Percentiles rank a stretch among this genome's conserved stretches.
These are phyloP conservation scores for Alexandromys fortis DNA, from an alignment of 2,113 vertebrate genomes.

Conservation along the genomic window DNA sequence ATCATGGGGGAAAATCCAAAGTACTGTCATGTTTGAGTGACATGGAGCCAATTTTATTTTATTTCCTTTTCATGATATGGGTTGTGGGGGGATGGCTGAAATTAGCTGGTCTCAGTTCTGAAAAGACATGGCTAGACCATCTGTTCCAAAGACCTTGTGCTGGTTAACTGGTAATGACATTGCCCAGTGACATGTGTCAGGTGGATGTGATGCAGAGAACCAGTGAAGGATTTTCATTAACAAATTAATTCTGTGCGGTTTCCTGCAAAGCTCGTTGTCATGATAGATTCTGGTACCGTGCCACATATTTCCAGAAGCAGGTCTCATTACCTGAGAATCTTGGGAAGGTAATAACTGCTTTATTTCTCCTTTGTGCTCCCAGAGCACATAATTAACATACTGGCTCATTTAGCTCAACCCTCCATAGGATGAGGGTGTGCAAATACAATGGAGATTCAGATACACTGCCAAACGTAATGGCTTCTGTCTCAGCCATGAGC, in stretches of 20 bases:
- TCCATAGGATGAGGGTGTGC: conserved; percentile 76
- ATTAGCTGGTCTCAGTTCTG: conserved; percentile 84
- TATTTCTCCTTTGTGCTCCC: conserved; percentile 84
- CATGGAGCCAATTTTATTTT: conserved; percentile 89
- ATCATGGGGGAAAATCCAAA: conserved; percentile 88
- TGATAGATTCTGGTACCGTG: conserved; percentile 86
- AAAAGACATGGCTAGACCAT: conserved; percentile 82
- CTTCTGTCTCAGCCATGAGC: neutral
- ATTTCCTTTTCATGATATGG: conserved; percentile 80
- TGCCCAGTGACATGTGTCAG: conserved; percentile 87
- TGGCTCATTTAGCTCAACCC: conserved; percentile 83
- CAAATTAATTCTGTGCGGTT: conserved; percentile 86
- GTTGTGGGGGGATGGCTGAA: conserved; percentile 75
- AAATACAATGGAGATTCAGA: conserved; percentile 80
- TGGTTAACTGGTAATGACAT: conserved; percentile 86
- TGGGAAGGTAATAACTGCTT: conserved; percentile 85
- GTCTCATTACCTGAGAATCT: conserved; percentile 87
- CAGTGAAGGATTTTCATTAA: conserved; percentile 85
- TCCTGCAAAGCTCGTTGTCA: conserved; percentile 82
- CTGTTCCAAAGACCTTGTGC: conserved; percentile 83
- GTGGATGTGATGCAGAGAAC: conserved; percentile 82
- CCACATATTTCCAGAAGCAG: conserved; percentile 81
- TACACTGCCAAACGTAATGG: conserved; percentile 68
- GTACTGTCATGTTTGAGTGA: conserved; percentile 91
- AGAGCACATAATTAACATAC: conserved; percentile 86